Evolutionary conservation across 2,797 vertebrate species (phyloP).

Genomic region (Hydrolagus colliei): DNA sequence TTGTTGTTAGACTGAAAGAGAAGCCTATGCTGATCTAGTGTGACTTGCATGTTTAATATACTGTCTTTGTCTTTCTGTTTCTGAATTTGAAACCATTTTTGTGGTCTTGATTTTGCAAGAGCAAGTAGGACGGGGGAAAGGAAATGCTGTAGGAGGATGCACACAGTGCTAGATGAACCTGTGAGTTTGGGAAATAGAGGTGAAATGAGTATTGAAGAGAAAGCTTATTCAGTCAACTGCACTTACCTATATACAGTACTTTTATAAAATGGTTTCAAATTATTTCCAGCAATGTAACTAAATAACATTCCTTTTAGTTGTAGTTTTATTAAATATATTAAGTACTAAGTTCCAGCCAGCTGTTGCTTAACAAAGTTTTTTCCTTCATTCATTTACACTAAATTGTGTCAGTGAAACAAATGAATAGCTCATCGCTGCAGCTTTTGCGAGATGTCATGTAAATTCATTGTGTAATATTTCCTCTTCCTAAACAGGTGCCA

Average conservation of each 20-base stretch:
- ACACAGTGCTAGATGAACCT: neutral
- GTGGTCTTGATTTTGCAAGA: neutral
- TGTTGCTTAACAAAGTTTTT: neutral
- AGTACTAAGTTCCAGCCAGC: no score
- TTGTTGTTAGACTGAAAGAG: neutral
- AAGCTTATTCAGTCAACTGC: neutral
- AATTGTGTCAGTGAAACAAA: neutral
- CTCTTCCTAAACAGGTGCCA: slow-evolving; percentile 52
- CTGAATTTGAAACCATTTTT: slow-evolving; percentile 16
- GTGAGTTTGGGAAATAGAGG: neutral
- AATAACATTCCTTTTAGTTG: neutral
- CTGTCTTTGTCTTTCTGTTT: neutral
- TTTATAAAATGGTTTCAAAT: slow-evolving; percentile 6
- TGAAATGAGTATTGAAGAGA: neutral
- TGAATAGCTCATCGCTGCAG: neutral
- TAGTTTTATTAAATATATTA: neutral
- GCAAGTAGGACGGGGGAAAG: neutral
- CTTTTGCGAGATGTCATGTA: neutral
- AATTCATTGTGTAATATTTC: neutral
- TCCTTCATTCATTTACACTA: neutral
- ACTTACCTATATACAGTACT: neutral
- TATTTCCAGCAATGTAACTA: neutral
- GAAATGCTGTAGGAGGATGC: neutral
- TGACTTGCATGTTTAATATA: neutral
- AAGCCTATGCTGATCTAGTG: neutral